Percentiles rank a stretch among this genome's conserved stretches.
Evolutionary conservation across 1,140 invertebrate genomes (phyloP).

Genomic region (Scaptomyza montana): DNA sequence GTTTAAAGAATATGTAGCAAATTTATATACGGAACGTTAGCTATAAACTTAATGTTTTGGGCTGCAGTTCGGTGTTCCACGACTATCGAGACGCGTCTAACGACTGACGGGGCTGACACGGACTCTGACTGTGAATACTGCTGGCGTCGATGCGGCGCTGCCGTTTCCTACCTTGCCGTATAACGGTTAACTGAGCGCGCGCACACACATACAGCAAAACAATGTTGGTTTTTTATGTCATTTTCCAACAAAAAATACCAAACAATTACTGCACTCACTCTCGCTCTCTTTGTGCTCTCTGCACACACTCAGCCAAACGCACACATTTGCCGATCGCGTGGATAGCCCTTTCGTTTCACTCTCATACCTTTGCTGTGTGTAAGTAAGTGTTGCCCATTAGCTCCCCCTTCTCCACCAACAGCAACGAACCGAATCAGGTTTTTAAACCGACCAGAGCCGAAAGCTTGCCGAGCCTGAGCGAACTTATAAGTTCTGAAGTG

Average conservation of each 20-base stretch:
- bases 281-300: conserved; percentile 13
- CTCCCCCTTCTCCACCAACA: not conserved
- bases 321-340: conserved; percentile 24
- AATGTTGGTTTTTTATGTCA: conserved; percentile 3
- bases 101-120: conserved; percentile 46
- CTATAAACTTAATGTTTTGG: not conserved
- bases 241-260: conserved; percentile 30
- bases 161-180: conserved; percentile 25
- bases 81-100: conserved; percentile 59
- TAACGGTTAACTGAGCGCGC: conserved; percentile 44
- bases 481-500: not conserved
- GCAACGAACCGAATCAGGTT: conserved; percentile 32
- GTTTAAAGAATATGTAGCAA: conserved; percentile 29
- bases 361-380: not conserved
- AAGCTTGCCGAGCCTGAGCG: conserved; percentile 6
- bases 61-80: conserved; percentile 54
- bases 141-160: conserved; percentile 5
- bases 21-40: conserved; percentile 27
- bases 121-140: conserved; percentile 40
- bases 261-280: conserved; percentile 19
- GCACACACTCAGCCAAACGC: conserved; percentile 11
- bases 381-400: not conserved
- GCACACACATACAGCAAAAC: conserved; percentile 2
- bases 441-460: conserved; percentile 16
- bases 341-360: conserved; percentile 35